Conservation (phyloP, 1,140 invertebrate species). For the Caerostris darwini region DNA sequence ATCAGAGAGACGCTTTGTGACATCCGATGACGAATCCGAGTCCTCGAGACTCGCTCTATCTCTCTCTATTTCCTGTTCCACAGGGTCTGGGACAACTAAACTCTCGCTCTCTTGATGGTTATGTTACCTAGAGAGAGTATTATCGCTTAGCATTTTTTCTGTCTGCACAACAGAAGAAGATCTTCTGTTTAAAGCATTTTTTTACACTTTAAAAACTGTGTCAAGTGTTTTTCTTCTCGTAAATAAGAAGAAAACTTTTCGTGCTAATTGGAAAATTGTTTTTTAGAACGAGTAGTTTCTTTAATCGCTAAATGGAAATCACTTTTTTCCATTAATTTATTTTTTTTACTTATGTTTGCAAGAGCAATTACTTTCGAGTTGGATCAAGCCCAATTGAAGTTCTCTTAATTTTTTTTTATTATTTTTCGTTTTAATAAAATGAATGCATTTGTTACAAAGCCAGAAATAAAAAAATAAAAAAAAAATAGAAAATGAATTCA, state of each 20-base stretch:
- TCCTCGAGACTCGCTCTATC: background rate
- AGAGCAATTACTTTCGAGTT: background rate
- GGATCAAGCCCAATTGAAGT: background rate
- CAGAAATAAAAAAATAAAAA: background rate
- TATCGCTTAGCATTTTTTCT: slow-evolving; percentile 8
- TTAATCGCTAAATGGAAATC: background rate
- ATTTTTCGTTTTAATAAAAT: background rate
- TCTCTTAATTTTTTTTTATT: background rate
- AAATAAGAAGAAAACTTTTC: background rate
- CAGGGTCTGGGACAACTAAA: background rate
- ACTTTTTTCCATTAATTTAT: no score
- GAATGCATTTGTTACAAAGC: background rate
- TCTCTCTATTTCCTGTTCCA: no score
- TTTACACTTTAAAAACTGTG: background rate
- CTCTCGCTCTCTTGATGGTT: no score
- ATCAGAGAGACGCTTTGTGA: slow-evolving; percentile 86
- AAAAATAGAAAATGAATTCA: background rate
- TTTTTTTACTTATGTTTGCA: no score
- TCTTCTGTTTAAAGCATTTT: background rate
- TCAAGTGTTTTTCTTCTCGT: background rate
- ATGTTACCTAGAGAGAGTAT: background rate
- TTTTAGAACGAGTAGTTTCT: background rate
- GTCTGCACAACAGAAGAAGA: background rate
- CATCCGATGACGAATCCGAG: slow-evolving; percentile 84
- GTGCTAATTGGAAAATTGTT: background rate